Evolutionary conservation across 2,888 invertebrate genomes (phyloP), one percentile per base, ranked within the genome.

Genomic region (Abrostola triplasia): DNA sequence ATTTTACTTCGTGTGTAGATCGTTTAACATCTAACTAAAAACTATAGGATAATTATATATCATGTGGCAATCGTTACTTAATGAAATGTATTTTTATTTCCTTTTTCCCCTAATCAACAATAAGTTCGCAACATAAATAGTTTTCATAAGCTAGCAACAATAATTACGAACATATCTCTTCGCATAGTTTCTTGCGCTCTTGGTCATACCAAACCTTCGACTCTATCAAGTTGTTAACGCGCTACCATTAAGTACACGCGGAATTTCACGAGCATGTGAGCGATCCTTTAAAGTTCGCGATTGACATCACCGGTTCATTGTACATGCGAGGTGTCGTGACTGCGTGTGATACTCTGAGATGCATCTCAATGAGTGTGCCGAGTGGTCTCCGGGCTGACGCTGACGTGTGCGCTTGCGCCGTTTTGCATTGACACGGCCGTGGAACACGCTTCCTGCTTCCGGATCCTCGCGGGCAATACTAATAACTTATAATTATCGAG

Each of bases 401-500:
- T 76, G 77, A 77, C 79, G 74, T 75, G 72, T 72, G 71, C 80
- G 82, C 66, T 9, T 24, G 60, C 82, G 84, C 84, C 84, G 84
- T 79, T 84, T 83, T 76, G 81, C 83, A 83, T 77, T 77, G 79
- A 68, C 73, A 69, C 80, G 90, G 76, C 92, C 90, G 84, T 91
- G 90, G 82, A 65, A 56, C 59, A 8, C 62, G 72, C 89, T 93
- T 93, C 93, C 93, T 90, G 74, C 90, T 94, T 94, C 93, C 92
- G 92, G 87, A 86, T 85, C 80, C 84, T 79, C 80, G 86, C 83
- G 76, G 77, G 79, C 87, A 88, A 92, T 92, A 91, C 88, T 91
- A 92, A 93, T 90, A 85, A 82, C 77, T 80, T 64, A 66, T 75
- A 77, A 79, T 81, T 80, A 76, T 77, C 69, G 65, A 80, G 73